These are phyloP conservation scores for Chlorospingus flavigularis DNA, from an alignment of 2,797 vertebrate genomes.

Conservation along the genomic window DNA sequence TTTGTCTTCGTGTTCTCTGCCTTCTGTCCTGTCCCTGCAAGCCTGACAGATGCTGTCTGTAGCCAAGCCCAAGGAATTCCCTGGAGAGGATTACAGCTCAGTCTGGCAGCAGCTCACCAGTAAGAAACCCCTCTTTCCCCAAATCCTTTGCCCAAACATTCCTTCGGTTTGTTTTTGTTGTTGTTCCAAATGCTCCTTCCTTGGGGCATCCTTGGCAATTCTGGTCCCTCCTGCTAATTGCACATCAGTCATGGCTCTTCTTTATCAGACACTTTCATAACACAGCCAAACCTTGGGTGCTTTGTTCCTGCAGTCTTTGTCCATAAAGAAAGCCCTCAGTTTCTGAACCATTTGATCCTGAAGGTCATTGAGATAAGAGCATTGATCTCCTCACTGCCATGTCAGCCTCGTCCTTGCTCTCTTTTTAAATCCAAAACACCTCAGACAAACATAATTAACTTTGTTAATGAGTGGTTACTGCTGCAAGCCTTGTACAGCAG, in stretches of 20 bases:
- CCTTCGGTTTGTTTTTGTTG: neutral
- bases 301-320: neutral
- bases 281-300: neutral
- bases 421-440: neutral
- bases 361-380: neutral
- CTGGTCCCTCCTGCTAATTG: neutral
- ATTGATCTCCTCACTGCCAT: neutral
- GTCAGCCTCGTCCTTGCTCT: neutral
- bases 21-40: neutral
- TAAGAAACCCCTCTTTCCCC: neutral
- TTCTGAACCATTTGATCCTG: neutral
- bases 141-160: neutral
- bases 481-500: neutral
- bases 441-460: neutral
- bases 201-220: neutral
- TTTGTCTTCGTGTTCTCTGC: neutral
- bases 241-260: neutral
- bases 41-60: neutral
- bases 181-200: neutral
- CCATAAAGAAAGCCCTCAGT: neutral
- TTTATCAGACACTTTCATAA: neutral
- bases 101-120: neutral
- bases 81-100: neutral
- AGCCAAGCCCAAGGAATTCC: neutral
- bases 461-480: neutral